A percentile compares a stretch with the other conserved stretches of the same genome.
These are phyloP conservation scores for Nannoperca obscura DNA, from an alignment of 2,797 vertebrate genomes.

Conservation along the genomic window DNA sequence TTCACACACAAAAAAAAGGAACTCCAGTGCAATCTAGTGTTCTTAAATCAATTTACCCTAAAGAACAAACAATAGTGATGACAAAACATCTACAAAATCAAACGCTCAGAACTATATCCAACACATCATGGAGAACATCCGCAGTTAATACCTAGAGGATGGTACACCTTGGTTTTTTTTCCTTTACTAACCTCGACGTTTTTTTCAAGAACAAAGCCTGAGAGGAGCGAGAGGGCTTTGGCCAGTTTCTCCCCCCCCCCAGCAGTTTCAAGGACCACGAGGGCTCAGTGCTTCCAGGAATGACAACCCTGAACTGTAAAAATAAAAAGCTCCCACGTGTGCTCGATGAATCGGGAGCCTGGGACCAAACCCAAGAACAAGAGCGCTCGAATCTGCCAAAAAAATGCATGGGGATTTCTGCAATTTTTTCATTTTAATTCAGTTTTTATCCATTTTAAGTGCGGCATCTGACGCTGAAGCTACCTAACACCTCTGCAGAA, in stretches of 20 bases:
- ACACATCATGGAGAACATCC: slow-evolving; percentile 28
- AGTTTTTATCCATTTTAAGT: not conserved
- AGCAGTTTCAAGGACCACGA: slow-evolving; percentile 13
- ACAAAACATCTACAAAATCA: slow-evolving; percentile 40
- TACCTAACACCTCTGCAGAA: slow-evolving; percentile 7
- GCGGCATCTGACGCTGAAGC: slow-evolving; percentile 28
- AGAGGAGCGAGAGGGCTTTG: slow-evolving; percentile 39
- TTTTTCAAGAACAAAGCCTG: slow-evolving; percentile 44
- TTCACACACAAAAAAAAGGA: slow-evolving; percentile 31
- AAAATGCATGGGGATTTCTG: not conserved
- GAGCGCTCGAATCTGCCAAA: not conserved
- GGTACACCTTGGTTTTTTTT: slow-evolving; percentile 36
- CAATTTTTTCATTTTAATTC: not conserved
- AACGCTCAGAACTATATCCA: slow-evolving; percentile 42
- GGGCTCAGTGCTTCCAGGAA: slow-evolving; percentile 17
- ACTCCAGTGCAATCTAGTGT: slow-evolving; percentile 49
- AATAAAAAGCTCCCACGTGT: slow-evolving; percentile 20
- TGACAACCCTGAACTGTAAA: slow-evolving; percentile 16
- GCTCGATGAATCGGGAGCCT: slow-evolving; percentile 17
- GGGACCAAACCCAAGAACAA: slow-evolving; percentile 2
- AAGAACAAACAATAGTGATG: slow-evolving; percentile 28
- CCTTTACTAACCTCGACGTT: slow-evolving; percentile 29
- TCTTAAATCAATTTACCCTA: slow-evolving; percentile 16
- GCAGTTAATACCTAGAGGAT: slow-evolving; percentile 58
- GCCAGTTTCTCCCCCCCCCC: slow-evolving; percentile 10